These are phyloP conservation scores for Pogoniulus pusillus DNA, from an alignment of 2,797 vertebrate genomes.

Conservation along the genomic window DNA sequence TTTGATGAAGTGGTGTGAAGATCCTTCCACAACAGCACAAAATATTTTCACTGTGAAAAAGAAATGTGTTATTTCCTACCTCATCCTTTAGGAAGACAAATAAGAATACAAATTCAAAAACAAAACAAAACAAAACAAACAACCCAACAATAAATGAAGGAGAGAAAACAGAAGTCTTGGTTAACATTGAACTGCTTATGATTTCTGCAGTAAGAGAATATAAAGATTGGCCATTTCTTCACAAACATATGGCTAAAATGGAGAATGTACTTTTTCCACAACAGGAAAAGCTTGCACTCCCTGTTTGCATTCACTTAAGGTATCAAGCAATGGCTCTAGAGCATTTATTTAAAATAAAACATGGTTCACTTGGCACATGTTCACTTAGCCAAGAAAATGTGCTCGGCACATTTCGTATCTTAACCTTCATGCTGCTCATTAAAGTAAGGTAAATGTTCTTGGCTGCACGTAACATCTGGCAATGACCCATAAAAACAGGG, in stretches of 20 bases:
- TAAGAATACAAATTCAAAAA: neutral
- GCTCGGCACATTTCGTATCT: neutral
- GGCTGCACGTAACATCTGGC: neutral
- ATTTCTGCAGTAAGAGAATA: neutral
- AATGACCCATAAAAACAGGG: constrained; percentile 32
- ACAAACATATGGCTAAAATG: neutral
- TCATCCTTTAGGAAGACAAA: neutral
- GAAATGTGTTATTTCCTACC: neutral
- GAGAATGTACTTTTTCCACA: neutral
- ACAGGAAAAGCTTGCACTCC: neutral
- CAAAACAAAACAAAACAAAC: neutral
- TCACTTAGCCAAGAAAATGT: neutral
- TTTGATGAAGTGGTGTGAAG: neutral
- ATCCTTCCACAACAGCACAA: neutral
- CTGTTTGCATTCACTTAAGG: neutral
- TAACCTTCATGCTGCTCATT: constrained; percentile 26
- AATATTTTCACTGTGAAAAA: neutral
- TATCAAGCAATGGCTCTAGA: neutral
- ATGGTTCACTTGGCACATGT: neutral
- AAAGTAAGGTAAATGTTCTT: neutral
- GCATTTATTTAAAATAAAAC: neutral
- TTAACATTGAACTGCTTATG: neutral
- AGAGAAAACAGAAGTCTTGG: neutral
- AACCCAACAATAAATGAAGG: neutral
- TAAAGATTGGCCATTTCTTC: neutral